A percentile compares a stretch with the other conserved stretches of the same genome.
These are phyloP conservation scores for Sphinx pinastri DNA, from an alignment of 2,888 invertebrate species.

Conservation along the genomic window DNA sequence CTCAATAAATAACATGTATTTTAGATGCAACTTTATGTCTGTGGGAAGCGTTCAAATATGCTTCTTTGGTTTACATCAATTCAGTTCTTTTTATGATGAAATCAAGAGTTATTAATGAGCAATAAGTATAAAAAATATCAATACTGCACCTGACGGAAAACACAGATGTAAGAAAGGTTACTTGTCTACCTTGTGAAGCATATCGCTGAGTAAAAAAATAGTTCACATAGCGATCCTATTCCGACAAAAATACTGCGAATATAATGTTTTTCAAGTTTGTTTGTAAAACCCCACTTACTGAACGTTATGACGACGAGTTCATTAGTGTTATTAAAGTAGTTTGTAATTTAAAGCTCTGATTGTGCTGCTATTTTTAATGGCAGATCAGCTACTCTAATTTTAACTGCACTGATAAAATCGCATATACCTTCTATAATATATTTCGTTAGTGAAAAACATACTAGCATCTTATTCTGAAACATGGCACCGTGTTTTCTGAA, in stretches of 20 bases:
- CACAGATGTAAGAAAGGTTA: background rate
- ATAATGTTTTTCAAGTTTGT: background rate
- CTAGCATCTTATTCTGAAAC: too few relatives aligned
- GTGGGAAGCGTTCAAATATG: background rate
- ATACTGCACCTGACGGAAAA: background rate
- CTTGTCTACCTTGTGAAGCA: background rate
- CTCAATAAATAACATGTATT: slow-evolving; percentile 8
- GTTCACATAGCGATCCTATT: background rate
- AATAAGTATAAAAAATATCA: background rate
- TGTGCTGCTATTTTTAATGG: too few relatives aligned
- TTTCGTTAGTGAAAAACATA: too few relatives aligned
- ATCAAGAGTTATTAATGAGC: background rate
- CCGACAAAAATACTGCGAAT: background rate
- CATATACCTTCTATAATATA: too few relatives aligned
- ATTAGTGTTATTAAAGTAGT: too few relatives aligned
- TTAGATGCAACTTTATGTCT: background rate
- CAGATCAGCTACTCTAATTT: too few relatives aligned
- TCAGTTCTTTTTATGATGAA: background rate
- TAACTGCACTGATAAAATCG: too few relatives aligned
- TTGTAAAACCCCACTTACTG: background rate
- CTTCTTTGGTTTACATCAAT: background rate
- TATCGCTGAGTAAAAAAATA: slow-evolving; percentile 1
- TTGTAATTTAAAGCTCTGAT: too few relatives aligned
- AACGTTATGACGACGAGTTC: too few relatives aligned
- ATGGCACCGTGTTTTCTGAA: too few relatives aligned